phyloP scores from a whole-genome alignment of 2,113 vertebrate species.

The Pavo muticus region DNA sequence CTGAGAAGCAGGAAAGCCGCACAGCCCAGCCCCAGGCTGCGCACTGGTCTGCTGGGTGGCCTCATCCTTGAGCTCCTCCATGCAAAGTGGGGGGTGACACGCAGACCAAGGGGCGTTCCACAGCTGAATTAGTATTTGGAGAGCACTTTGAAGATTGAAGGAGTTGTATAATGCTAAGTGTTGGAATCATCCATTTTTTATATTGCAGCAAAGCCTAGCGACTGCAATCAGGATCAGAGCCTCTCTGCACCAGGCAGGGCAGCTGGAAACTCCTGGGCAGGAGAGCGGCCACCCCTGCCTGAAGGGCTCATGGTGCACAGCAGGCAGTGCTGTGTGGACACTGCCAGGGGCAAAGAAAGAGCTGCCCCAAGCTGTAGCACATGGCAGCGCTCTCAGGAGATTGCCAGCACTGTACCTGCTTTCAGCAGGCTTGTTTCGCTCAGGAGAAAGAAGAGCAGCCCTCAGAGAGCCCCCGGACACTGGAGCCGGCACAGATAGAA shows the following conservation, averaged over 20 bases:
- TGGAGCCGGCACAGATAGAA: not conserved
- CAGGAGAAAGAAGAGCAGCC: not conserved
- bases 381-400: not conserved
- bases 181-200: not conserved
- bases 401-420: rapidly evolving
- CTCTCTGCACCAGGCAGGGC: not conserved
- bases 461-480: not conserved
- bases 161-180: not conserved
- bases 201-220: not conserved
- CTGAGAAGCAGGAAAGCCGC: not conserved
- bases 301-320: rapidly evolving
- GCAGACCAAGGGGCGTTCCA: not conserved
- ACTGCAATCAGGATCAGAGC: not conserved
- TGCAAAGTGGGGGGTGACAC: not conserved
- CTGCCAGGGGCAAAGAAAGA: not conserved
- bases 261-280: not conserved
- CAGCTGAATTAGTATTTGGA: not conserved
- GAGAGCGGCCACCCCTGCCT: not conserved
- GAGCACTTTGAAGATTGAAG: constrained; percentile 15
- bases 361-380: not conserved
- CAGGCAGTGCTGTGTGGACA: not conserved
- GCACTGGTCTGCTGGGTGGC: not conserved
- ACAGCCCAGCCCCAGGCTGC: not conserved
- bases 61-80: not conserved
- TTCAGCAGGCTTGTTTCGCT: rapidly evolving